Evolutionary conservation across 2,113 vertebrate species (phyloP).

Genomic region (Rhipidura dahli): DNA sequence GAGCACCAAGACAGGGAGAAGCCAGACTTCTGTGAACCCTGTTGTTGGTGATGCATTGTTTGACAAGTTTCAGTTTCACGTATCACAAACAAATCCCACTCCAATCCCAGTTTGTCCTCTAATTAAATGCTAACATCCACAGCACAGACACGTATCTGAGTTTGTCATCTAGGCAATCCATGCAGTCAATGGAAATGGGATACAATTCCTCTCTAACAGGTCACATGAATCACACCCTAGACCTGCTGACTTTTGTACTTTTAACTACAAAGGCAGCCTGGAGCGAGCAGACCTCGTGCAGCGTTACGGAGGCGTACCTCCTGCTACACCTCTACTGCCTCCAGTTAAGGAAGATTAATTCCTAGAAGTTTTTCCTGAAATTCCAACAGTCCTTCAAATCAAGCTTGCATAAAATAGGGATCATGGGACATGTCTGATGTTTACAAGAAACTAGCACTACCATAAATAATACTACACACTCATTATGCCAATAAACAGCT

Average conservation of each 20-base stretch:
- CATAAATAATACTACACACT: background rate
- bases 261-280: conserved; percentile 40
- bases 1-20: background rate
- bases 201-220: background rate
- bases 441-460: background rate
- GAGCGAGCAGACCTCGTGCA: background rate
- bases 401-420: background rate
- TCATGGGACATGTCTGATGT: background rate
- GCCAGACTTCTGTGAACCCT: background rate
- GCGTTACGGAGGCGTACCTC: background rate
- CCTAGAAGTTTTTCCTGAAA: conserved; percentile 32
- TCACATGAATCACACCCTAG: background rate
- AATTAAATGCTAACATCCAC: conserved; percentile 16
- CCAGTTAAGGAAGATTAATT: conserved; percentile 5
- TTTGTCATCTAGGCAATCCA: background rate
- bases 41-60: background rate
- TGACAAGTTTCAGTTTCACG: background rate
- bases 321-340: background rate
- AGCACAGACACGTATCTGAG: background rate
- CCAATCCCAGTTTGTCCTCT: background rate
- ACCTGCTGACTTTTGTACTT: conserved; percentile 46
- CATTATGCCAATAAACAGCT: background rate
- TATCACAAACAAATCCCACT: background rate
- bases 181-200: conserved; percentile 2
- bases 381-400: conserved; percentile 9